These are phyloP conservation scores for Polymixis flavicincta DNA, from an alignment of 2,888 invertebrate genomes.

Conservation along the genomic window DNA sequence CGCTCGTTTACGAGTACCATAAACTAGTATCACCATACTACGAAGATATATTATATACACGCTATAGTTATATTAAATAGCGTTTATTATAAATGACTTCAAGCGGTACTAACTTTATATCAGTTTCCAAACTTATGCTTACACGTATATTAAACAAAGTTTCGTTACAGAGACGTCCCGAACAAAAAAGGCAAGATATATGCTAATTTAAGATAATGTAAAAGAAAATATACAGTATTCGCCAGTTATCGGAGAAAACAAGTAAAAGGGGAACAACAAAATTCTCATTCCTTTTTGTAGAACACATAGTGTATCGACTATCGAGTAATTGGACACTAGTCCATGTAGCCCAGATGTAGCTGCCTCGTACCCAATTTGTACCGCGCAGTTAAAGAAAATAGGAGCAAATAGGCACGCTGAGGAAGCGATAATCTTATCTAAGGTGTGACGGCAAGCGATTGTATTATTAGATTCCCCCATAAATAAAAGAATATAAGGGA, in stretches of 20 bases:
- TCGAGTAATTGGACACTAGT: constrained; percentile 53
- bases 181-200: constrained; percentile 9
- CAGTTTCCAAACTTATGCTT: constrained; percentile 42
- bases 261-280: constrained; percentile 24
- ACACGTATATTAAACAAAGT: constrained; percentile 9
- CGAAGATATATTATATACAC: constrained; percentile 10
- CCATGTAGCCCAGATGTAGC: constrained; percentile 19
- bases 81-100: constrained; percentile 35
- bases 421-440: constrained; percentile 62
- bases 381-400: constrained; percentile 56
- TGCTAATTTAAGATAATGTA: constrained; percentile 31
- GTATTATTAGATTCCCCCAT: constrained; percentile 69
- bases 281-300: constrained; percentile 39
- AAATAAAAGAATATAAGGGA: constrained; percentile 71
- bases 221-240: constrained; percentile 44
- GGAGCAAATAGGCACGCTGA: constrained; percentile 39
- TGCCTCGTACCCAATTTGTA: constrained; percentile 47
- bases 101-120: constrained; percentile 47
- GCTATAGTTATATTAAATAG: constrained; percentile 29
- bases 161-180: background rate
- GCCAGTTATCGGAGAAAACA: constrained; percentile 24
- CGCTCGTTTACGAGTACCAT: constrained; percentile 34
- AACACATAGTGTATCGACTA: constrained; percentile 41
- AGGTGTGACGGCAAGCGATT: constrained; percentile 72
- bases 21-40: constrained; percentile 30